A percentile compares a stretch with the other conserved stretches of the same genome.
Conservation (phyloP, 1,140 invertebrate genomes). For the Drosophila tropicalis region DNA sequence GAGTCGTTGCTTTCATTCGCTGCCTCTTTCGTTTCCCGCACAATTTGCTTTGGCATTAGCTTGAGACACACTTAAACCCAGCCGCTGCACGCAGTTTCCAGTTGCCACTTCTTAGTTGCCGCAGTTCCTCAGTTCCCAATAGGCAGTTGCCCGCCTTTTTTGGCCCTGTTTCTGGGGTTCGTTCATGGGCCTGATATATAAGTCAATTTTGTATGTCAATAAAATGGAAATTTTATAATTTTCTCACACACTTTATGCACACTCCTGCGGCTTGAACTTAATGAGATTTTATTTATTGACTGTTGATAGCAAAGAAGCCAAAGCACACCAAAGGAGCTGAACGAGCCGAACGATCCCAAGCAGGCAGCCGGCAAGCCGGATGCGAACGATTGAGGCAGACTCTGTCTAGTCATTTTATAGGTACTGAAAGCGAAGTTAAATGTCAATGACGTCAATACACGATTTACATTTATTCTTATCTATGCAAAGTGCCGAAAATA, state of each 20-base stretch:
- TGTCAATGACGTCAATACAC: constrained; percentile 9
- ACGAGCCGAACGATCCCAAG: neutral
- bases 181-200: constrained; percentile 56
- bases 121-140: constrained; percentile 1
- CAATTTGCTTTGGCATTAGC: constrained; percentile 43
- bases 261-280: constrained; percentile 64
- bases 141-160: neutral
- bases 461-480: constrained; percentile 12
- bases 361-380: neutral
- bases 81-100: constrained; percentile 49
- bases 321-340: neutral
- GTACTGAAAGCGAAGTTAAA: constrained; percentile 8
- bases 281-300: constrained; percentile 79
- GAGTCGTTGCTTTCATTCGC: constrained; percentile 47
- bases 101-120: neutral
- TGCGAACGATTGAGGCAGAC: neutral
- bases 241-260: constrained; percentile 40
- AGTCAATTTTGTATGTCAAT: constrained; percentile 79
- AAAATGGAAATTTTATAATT: constrained; percentile 82
- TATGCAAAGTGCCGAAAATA: constrained; percentile 1
- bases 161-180: neutral
- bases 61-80: constrained; percentile 70
- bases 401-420: constrained; percentile 13
- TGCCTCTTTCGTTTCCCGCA: constrained; percentile 22
- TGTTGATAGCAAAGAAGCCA: constrained; percentile 54